These are phyloP conservation scores for Chiloscyllium punctatum DNA, from an alignment of 2,797 vertebrate species.

Conservation along the genomic window DNA sequence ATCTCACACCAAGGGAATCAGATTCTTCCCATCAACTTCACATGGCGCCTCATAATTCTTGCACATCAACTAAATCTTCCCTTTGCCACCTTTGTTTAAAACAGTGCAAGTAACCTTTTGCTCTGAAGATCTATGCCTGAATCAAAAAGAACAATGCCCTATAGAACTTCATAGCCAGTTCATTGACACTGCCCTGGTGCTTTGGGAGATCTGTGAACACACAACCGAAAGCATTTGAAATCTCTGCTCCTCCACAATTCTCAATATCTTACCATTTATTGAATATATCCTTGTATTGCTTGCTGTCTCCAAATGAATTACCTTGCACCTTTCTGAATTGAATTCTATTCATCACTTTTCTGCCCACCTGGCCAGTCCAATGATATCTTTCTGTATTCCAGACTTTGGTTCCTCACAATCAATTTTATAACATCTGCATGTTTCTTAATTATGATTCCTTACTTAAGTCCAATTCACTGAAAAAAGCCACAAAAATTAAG, in stretches of 20 bases:
- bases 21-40: background rate
- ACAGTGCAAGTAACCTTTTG: background rate
- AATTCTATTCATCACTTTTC: background rate
- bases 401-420: no score
- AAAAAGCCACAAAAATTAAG: background rate
- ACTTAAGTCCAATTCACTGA: no score
- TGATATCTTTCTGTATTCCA: background rate
- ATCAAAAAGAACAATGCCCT: background rate
- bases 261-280: background rate
- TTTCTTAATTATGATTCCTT: no score
- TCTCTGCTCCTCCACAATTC: background rate
- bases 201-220: background rate
- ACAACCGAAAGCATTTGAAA: background rate
- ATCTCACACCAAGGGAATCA: background rate
- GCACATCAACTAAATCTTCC: background rate
- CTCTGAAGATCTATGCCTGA: background rate
- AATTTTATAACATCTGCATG: no score
- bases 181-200: background rate
- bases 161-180: background rate
- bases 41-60: background rate
- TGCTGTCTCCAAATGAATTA: background rate
- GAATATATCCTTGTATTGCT: background rate
- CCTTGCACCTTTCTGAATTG: background rate
- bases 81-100: background rate
- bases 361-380: background rate